Evolutionary conservation across 64 coral and sea anemone genomes (phyloP), one percentile per base, ranked within the genome.

Genomic region (Stichodactyla helianthus): DNA sequence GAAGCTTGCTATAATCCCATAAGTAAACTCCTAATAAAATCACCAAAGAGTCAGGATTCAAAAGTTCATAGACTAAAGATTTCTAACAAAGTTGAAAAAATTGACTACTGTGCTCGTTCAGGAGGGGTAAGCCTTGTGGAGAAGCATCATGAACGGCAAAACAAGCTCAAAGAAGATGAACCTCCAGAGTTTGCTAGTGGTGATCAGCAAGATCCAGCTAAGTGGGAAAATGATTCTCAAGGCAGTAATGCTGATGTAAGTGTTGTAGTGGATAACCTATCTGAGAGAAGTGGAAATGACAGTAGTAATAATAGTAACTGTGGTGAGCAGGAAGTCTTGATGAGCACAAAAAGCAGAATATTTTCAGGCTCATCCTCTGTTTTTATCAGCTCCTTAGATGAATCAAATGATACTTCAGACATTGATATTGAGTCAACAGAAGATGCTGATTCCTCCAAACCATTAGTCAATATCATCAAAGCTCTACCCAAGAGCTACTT

Each of bases 41-140:
- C 7, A 11, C 25, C 25, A 74, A 74, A 74, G 25, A 74, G 6
- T 74, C 68, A 31, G n/a, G 68, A 74, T 13, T 27, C 27, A 2
- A 74, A 74, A 74, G n/a, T 31, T 9, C 68, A 74, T 8, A 74
- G 26, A 9, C 1, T 74, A 11, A 82, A 54, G 19, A 18, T 82
- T 57, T 84, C 83, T 19, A 92, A 74, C 44, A 92, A 76, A 81
- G 88, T 93, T 82, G 91, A 90, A 65, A 96, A 96, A 85, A 89
- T 96, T 58, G 94, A 93, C 77, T 92, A 87, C 65, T 92, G 86
- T 87, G 91, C 91, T n/a, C 57, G 91, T 51, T 83, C 91, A 26
- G 91, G 91, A 52, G 91, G 91, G 59, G 77, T 88, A 44, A 50
- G 68, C 19, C 82, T 85, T 15, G 76, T 91, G 59, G 74, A 86